Base-by-base conservation (phyloP, 2,888 invertebrate species). In the Creontiades dilutus region DNA sequence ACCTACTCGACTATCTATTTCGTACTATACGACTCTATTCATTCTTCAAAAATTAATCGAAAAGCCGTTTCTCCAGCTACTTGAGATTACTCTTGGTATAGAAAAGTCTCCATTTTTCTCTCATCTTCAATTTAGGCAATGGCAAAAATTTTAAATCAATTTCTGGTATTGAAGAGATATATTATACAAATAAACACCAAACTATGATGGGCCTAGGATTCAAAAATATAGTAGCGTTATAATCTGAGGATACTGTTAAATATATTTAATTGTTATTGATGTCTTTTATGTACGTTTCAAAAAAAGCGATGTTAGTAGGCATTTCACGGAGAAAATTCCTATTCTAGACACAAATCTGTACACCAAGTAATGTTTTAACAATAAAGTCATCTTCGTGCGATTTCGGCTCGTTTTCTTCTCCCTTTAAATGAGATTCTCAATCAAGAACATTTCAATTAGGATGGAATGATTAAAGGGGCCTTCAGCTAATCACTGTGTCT, bases 181-280 rank as follows among this genome's bases (percentile, higher is more conserved):
- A 57, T 57, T 85, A 57, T 78, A 46, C 82, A 85, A 86, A 86
- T 28, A 9, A 88, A 88, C 88, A 88, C 88, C 88, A 88, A 87
- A 88, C 28, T 28, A 55, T 28, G 57, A 88, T 78, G 88, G 88
- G 88, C 88, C 80, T 88, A 88, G 88, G 80, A 78, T 88, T 78
- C 57, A 85, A 86, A 80, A 48, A 19, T 78, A 78, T 19, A 86
- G 55, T 88, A 88, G 88, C 88, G 78, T 48, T 88, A 78, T 88
- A 86, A 27, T 87, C 23, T 55, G 88, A 88, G 55, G 76, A 86
- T 88, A 88, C 80, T 88, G 88, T 88, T 88, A 78, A 19, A 27
- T 28, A 82, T 88, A 78, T 80, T 86, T 52, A 76, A 88, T 88
- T 88, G 88, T 88, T 88, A 88, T 88, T 46, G 88, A 88, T 88